Percentiles rank a stretch among this genome's conserved stretches.
Evolutionary conservation across 2,113 vertebrate genomes (phyloP).

Genomic region (Elaphurus davidianus): DNA sequence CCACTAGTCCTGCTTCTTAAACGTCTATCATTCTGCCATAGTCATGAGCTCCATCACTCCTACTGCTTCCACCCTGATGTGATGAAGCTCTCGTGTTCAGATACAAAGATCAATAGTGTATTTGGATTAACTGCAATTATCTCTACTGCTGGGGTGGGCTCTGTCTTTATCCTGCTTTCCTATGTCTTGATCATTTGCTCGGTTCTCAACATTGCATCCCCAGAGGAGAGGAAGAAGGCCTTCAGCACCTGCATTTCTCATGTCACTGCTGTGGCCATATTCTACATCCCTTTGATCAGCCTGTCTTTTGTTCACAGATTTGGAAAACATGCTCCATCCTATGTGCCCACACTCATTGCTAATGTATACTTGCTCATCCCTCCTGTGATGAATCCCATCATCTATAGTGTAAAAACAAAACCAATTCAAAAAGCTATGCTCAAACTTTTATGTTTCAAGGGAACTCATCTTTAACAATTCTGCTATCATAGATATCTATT

Average conservation of each 20-base stretch:
- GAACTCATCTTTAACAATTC: not conserved
- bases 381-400: slow-evolving; percentile 59
- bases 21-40: slow-evolving; percentile 69
- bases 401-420: slow-evolving; percentile 65
- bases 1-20: slow-evolving; percentile 77
- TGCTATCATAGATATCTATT: not conserved
- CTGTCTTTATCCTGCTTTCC: slow-evolving; percentile 79
- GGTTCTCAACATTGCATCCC: slow-evolving; percentile 56
- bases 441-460: not conserved
- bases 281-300: slow-evolving; percentile 79
- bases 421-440: slow-evolving; percentile 39
- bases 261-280: slow-evolving; percentile 74
- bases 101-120: slow-evolving; percentile 76
- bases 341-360: slow-evolving; percentile 71
- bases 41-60: slow-evolving; percentile 70
- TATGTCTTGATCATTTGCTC: slow-evolving; percentile 78
- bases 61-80: slow-evolving; percentile 83
- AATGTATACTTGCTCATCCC: slow-evolving; percentile 55
- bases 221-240: slow-evolving; percentile 73
- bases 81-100: slow-evolving; percentile 77
- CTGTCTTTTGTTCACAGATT: slow-evolving; percentile 80
- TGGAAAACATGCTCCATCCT: slow-evolving; percentile 54
- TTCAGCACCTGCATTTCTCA: slow-evolving; percentile 78
- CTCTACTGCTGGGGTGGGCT: slow-evolving; percentile 74
- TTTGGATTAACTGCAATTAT: slow-evolving; percentile 75